Evolutionary conservation across 2,888 invertebrate species (phyloP), one percentile per base, ranked within the genome.

Genomic region (Dryococelus australis): DNA sequence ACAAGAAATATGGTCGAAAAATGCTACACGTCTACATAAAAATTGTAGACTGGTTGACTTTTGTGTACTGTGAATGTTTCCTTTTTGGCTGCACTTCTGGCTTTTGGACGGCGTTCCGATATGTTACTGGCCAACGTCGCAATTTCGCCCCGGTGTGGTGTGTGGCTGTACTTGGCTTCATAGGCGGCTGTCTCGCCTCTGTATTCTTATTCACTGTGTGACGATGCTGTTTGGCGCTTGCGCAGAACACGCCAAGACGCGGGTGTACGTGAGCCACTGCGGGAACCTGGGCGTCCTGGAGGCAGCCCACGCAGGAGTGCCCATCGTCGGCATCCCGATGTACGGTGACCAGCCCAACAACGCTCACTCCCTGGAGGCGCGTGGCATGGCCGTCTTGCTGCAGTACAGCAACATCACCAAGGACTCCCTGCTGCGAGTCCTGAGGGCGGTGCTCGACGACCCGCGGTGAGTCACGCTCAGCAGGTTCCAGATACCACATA

Each of bases 251-350:
- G 95, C 95, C 0, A 96, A 96, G 90, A 94, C 96, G 0, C 92
- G 94, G 87, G 95, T 94, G 0, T 96, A 96, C 90, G 93, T 97
- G 89, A 95, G 95, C 0, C 97, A 97, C 91, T 96, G 95, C 0
- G 97, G 97, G 0, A 94, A 96, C 90, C 93, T 96, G 90, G 95
- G 96, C 86, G 91, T 95, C 47, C 94, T 95, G 0, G 97, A 96
- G 91, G 94, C 95, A 0, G 94, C 94, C 1, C 94, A 94, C 89
- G 94, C 94, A 89, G 96, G 95, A 9, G 94, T 95, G 16, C 95
- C 96, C 0, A 93, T 95, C 86, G 91, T 96, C 13, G 92, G 94
- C 0, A 93, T 96, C 51, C 96, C 96, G 0, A 94, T 96, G 92
- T 96, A 94, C 90, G 96, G 95, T 5, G 96, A 96, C 92, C 96